Evolutionary conservation across 1,140 invertebrate species (phyloP).

Genomic region (Lysiphlebus fabarum): DNA sequence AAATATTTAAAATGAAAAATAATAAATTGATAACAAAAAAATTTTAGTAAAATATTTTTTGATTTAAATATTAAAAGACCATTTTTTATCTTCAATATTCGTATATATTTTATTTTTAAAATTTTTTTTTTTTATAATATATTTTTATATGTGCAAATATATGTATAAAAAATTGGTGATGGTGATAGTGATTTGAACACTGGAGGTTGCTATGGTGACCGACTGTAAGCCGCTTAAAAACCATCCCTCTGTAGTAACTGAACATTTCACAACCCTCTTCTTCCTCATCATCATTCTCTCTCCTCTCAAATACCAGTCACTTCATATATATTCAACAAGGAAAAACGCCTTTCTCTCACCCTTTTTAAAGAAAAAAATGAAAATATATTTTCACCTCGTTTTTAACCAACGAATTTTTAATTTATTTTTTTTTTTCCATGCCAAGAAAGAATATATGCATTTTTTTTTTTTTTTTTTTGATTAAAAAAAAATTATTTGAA

Average conservation of each 20-base stretch:
- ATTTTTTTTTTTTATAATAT: constrained; percentile 34
- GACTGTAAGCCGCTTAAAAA: constrained; percentile 50
- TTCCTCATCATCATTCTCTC: constrained; percentile 17
- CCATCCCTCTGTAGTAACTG: constrained; percentile 30
- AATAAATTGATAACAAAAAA: no score
- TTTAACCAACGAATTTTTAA: neutral
- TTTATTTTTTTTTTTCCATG: neutral
- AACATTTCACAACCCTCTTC: constrained; percentile 17
- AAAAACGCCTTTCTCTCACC: no score
- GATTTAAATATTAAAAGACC: constrained; percentile 11
- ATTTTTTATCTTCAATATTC: constrained; percentile 18
- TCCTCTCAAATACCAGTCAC: neutral
- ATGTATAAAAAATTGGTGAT: no score
- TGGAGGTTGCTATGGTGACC: constrained; percentile 48
- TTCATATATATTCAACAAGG: constrained; percentile 12
- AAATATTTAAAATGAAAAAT: no score
- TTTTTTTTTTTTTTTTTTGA: no score
- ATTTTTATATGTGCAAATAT: no score
- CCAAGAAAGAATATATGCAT: no score
- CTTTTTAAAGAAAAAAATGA: no score
- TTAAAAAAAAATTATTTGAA: no score
- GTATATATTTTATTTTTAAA: constrained; percentile 10
- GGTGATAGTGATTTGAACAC: constrained; percentile 30
- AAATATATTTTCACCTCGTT: neutral
- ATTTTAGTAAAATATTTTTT: no score